phyloP scores from a whole-genome alignment of 2,888 invertebrate genomes.

The Agrypnus murinus region DNA sequence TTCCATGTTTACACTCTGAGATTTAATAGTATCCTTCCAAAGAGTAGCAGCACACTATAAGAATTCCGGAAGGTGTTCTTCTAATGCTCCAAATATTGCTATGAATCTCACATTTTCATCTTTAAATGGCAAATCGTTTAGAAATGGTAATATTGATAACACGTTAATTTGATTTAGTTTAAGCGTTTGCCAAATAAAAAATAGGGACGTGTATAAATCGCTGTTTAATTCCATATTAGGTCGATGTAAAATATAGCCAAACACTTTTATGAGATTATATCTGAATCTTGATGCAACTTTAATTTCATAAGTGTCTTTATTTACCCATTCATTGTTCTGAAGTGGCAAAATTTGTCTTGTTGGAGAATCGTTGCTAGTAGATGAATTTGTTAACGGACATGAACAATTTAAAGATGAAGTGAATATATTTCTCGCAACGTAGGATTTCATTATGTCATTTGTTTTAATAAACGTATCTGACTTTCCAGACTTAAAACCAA shows the following conservation, averaged over 20 bases:
- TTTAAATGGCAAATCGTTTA: background rate
- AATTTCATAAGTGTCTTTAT: no score
- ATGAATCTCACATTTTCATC: background rate
- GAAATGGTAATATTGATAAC: background rate
- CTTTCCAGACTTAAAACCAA: no score
- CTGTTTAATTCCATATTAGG: background rate
- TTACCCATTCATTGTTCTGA: no score
- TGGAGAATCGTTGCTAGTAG: no score
- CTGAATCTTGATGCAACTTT: constrained; percentile 1
- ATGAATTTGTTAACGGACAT: no score
- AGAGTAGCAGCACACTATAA: background rate
- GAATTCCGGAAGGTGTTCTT: background rate
- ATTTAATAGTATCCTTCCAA: background rate
- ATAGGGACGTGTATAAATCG: background rate
- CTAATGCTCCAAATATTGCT: background rate
- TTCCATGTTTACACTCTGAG: background rate
- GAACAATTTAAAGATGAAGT: no score
- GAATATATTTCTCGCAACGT: no score
- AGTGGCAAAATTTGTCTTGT: no score
- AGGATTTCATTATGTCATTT: no score
- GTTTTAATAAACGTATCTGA: no score
- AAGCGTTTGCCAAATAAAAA: background rate
- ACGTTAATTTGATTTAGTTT: constrained; percentile 10
- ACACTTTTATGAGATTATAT: constrained; percentile 1
- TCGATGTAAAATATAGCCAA: constrained; percentile 6